These are phyloP conservation scores for Lophotriccus pileatus DNA, from an alignment of 2,797 vertebrate genomes.

Conservation along the genomic window DNA sequence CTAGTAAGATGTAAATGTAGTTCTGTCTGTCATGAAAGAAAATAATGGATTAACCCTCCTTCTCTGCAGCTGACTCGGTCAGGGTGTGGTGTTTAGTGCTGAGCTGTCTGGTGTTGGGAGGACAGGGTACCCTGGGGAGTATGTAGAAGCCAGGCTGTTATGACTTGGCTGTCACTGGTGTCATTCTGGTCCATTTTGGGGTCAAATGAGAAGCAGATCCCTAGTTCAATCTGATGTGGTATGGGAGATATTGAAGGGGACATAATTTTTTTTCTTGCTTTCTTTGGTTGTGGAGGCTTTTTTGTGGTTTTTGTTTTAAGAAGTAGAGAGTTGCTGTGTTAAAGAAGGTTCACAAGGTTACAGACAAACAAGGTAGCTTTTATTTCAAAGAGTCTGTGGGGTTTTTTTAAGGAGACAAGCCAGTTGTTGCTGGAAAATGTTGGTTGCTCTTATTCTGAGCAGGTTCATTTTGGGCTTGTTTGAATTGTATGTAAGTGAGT, in stretches of 20 bases:
- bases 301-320: not conserved
- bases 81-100: not conserved
- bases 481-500: not conserved
- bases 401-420: not conserved
- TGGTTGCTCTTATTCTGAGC: not conserved
- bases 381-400: not conserved
- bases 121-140: not conserved
- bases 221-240: not conserved
- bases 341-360: not conserved
- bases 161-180: not conserved
- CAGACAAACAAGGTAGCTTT: not conserved
- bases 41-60: not conserved
- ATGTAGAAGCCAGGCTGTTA: not conserved
- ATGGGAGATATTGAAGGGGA: not conserved
- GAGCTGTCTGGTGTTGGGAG: not conserved
- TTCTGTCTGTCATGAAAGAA: not conserved
- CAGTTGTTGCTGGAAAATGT: not conserved
- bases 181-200: not conserved
- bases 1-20: slow-evolving; percentile 28
- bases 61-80: not conserved
- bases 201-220: not conserved
- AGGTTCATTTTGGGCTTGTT: not conserved
- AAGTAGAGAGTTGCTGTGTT: not conserved
- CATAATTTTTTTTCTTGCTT: not conserved
- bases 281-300: not conserved